Evolutionary conservation across 2,797 vertebrate genomes (phyloP), one percentile per base, ranked within the genome.

Genomic region (Crenichthys baileyi): DNA sequence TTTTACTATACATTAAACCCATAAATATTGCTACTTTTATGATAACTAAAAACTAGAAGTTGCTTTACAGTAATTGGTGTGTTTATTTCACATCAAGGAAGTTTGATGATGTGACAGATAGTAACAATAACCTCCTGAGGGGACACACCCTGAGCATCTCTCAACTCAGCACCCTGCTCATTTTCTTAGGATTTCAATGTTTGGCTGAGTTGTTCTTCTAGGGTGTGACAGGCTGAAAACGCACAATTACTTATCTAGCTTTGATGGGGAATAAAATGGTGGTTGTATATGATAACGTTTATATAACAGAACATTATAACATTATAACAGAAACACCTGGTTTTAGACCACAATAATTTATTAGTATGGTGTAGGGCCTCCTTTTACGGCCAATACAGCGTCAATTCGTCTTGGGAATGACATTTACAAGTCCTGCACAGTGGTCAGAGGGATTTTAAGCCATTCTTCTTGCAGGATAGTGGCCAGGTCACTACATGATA

Each of bases 181-280:
- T 68, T 68, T 67, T 67, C 36, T n/a, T 68, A 39, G 2, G 63
- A 67, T 67, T 67, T 67, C 24, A 67, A 67, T 67, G 36, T 41
- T 24, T 67, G 20, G 36, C 63, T 11, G 36, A 39, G 9, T 68
- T 44, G 36, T 67, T 67, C 9, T 65, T 65, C 58, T 67, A 5
- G 63, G 20, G 36, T 67, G 39, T 68, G 65, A 68, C 39, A 68
- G 7, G 67, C 39, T 46, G 11, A 68, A 65, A 13, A n/a, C 22
- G 13, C 22, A 67, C 20, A 22, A 39, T 65, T 68, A 44, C 24
- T n/a, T n/a, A 22, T 46, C 24, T n/a, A n/a, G 65, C 1, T 41
- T 13, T 24, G 20, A 68, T 46, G n/a, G 39, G 6, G 12, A n/a
- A 46, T 68, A 68, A n/a, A 44, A 46, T 44, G 2, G 41, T 44